Conservation (phyloP, 2,113 vertebrate genomes). For the Ciconia stormi region DNA sequence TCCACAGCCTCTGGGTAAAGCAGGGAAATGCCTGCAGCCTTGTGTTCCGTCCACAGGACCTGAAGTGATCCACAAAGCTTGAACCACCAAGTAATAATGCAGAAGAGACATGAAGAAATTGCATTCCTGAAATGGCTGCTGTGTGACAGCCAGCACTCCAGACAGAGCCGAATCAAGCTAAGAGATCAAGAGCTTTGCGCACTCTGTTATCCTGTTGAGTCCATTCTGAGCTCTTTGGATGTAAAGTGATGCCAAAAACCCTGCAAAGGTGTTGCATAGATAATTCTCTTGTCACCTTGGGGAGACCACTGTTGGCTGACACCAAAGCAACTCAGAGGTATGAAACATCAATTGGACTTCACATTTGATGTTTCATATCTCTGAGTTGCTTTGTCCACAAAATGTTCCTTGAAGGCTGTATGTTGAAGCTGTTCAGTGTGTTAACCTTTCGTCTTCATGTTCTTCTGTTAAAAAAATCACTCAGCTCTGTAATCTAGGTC, state of each 20-base stretch:
- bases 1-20: background rate
- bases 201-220: background rate
- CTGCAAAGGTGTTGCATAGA: background rate
- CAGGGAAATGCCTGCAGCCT: background rate
- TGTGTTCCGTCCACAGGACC: background rate
- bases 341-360: background rate
- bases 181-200: background rate
- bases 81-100: background rate
- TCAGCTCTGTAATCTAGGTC: background rate
- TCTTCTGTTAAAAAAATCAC: background rate
- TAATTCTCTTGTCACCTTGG: background rate
- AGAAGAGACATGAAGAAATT: background rate
- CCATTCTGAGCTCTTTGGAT: background rate
- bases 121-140: background rate
- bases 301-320: background rate
- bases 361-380: background rate
- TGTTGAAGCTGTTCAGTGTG: background rate
- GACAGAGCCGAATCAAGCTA: background rate
- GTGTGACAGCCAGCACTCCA: background rate
- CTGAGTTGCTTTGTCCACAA: background rate
- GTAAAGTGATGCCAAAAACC: background rate
- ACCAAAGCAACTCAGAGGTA: background rate
- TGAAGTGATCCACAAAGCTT: background rate
- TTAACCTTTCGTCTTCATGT: background rate
- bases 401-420: background rate